Evolutionary conservation across 35 echinoderm and acorn worm genomes (phyloP), one percentile per base, ranked within the genome.

Genomic region (Strongylocentrotus purpuratus): DNA sequence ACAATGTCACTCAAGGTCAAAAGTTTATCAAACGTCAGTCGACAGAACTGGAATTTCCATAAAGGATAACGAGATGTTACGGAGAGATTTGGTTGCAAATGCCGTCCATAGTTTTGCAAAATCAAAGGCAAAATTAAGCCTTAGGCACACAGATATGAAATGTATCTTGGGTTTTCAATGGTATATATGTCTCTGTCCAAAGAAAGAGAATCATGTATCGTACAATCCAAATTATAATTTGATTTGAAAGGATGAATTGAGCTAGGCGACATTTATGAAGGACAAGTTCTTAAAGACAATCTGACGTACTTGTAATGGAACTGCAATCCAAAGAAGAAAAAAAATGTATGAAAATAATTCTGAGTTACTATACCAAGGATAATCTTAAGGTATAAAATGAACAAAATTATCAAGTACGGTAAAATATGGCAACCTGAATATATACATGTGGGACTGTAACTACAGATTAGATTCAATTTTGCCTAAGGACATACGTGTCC

Each of bases 11-110:
- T 9, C 20, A 46, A 89, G 87, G 87, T 89, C 87, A 89, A 89
- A 35, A 89, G 87, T 89, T 89, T 41, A 89, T 89, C 87, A 45
- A 89, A 33, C 31, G 32, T 89, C 87, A 89, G 32, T 89, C 87
- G 33, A 89, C n/a, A 89, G 33, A 31, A 89, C 33, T 45, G 87
- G 33, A 89, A 89, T 89, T 89, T 89, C 87, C 87, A 89, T 89
- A 89, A 89, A 89, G 45, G 87, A 89, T 89, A 89, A 33, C 87
- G 32, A 89, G 87, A 89, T 89, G 33, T 89, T 33, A 88, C 87
- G 32, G 45, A 28, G 87, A 89, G 87, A 89, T 89, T 89, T 89
- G 87, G 87, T 89, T 89, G 87, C 87, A 89, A 89, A 89, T 46
- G 32, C 45, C 45, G 31, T 33, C 33, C 87, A 89, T 89, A 89